Evolutionary conservation across 2,113 vertebrate genomes (phyloP).

Genomic region (Vanacampus margaritifer): DNA sequence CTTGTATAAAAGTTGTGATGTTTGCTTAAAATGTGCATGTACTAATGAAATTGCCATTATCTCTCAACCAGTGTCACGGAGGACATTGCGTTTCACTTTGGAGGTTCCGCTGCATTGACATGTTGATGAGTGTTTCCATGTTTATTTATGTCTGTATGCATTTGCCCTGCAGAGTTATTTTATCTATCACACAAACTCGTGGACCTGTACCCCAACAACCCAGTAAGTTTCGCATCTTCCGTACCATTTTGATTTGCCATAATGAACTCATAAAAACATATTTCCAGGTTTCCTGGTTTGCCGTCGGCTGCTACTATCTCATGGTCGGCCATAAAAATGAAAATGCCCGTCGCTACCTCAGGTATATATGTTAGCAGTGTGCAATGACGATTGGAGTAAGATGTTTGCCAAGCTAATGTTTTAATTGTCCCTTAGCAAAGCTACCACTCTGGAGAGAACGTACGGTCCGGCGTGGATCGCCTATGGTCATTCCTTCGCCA

Average conservation of each 20-base stretch:
- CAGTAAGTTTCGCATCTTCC: slow-evolving; percentile 76
- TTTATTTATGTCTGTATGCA: slow-evolving; percentile 4
- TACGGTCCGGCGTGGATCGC: slow-evolving; percentile 98
- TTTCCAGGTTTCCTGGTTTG: slow-evolving; percentile 95
- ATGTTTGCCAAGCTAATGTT: neutral
- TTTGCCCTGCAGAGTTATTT: slow-evolving; percentile 83
- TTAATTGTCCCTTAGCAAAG: slow-evolving; percentile 79
- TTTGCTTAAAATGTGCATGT: too few relatives aligned
- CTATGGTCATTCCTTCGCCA: slow-evolving; percentile 95
- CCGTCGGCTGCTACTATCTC: slow-evolving; percentile 97
- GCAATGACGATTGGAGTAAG: neutral
- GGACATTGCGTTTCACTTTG: too few relatives aligned
- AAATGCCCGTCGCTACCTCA: slow-evolving; percentile 92
- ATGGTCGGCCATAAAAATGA: slow-evolving; percentile 99
- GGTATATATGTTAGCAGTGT: slow-evolving; percentile 68
- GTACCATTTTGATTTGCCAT: neutral
- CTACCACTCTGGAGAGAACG: slow-evolving; percentile 91
- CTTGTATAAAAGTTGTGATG: too few relatives aligned
- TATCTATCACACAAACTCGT: slow-evolving; percentile 98
- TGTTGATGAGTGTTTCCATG: slow-evolving; percentile 3
- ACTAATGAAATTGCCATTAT: too few relatives aligned
- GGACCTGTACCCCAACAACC: slow-evolving; percentile 97
- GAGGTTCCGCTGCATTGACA: too few relatives aligned
- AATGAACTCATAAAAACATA: neutral
- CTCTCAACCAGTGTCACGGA: too few relatives aligned